A percentile compares a stretch with the other conserved stretches of the same genome.
Evolutionary conservation across 2,888 invertebrate genomes (phyloP).

Genomic region (Caenorhabditis becei): DNA sequence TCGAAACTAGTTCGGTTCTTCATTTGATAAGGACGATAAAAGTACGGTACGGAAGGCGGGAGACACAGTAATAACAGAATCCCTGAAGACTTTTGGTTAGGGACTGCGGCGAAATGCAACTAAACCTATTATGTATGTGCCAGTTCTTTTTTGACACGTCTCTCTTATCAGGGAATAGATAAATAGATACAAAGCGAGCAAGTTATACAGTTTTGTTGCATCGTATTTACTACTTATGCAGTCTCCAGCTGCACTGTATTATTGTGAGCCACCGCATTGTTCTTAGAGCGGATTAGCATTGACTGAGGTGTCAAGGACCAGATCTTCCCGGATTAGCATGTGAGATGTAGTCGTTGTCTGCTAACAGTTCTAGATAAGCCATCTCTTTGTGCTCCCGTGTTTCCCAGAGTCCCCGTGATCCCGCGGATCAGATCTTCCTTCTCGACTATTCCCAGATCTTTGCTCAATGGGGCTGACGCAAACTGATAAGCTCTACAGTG

Average conservation of each 20-base stretch:
- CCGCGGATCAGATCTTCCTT: no score
- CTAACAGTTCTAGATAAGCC: neutral
- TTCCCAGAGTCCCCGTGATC: no score
- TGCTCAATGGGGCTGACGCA: slow-evolving; percentile 42
- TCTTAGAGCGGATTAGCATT: slow-evolving; percentile 27
- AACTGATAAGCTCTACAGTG: slow-evolving; percentile 50
- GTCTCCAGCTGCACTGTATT: slow-evolving; percentile 52
- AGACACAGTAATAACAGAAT: slow-evolving; percentile 17
- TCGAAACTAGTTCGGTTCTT: slow-evolving; percentile 43
- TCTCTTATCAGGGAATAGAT: slow-evolving; percentile 29
- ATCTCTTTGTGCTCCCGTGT: slow-evolving; percentile 4
- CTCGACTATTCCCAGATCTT: no score
- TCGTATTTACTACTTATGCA: slow-evolving; percentile 18
- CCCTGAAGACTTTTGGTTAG: neutral
- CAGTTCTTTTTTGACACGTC: slow-evolving; percentile 37
- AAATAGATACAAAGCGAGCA: slow-evolving; percentile 6
- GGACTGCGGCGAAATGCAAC: neutral
- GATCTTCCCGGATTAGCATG: slow-evolving; percentile 7
- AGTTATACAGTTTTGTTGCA: neutral
- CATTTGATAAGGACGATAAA: slow-evolving; percentile 36
- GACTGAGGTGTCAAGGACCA: slow-evolving; percentile 40
- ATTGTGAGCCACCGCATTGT: slow-evolving; percentile 23
- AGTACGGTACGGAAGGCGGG: slow-evolving; percentile 26
- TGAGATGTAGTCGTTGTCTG: slow-evolving; percentile 10
- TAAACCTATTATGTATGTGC: slow-evolving; percentile 17